Conservation (phyloP, 2,113 vertebrate species). For the Tenebrosternarchus preto region DNA sequence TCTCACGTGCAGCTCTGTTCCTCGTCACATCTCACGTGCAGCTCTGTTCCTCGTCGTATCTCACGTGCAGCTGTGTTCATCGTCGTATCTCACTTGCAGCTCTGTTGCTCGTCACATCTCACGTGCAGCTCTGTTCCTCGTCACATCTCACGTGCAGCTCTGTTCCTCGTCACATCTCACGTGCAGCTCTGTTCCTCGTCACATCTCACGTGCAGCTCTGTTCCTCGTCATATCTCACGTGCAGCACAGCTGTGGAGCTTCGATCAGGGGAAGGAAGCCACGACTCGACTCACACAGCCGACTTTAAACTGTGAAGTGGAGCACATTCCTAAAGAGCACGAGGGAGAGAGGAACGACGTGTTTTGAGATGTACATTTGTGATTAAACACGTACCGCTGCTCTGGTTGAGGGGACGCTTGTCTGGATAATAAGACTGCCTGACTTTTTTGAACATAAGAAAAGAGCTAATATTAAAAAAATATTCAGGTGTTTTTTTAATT, state of each 20-base stretch:
- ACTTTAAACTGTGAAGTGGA: slow-evolving; percentile 61
- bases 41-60: slow-evolving; percentile 68
- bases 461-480: no score
- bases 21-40: slow-evolving; percentile 71
- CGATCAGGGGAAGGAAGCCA: slow-evolving; percentile 51
- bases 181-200: slow-evolving; percentile 69
- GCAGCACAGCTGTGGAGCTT: slow-evolving; percentile 67
- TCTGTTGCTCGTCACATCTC: slow-evolving; percentile 68
- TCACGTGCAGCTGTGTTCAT: slow-evolving; percentile 74
- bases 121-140: slow-evolving; percentile 70
- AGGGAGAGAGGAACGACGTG: not conserved
- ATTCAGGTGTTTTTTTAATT: no score
- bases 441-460: no score
- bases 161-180: slow-evolving; percentile 70
- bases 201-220: slow-evolving; percentile 72
- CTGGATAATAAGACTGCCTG: not conserved
- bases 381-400: slow-evolving; percentile 52
- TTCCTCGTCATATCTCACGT: slow-evolving; percentile 72
- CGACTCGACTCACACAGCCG: slow-evolving; percentile 58
- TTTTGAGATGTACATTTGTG: slow-evolving; percentile 45
- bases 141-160: slow-evolving; percentile 73
- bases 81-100: no score
- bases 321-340: slow-evolving; percentile 31
- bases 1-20: slow-evolving; percentile 72
- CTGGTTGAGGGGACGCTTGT: slow-evolving; percentile 57